Conservation (phyloP, 2,888 invertebrate genomes). For the Penaeus monodon region DNA sequence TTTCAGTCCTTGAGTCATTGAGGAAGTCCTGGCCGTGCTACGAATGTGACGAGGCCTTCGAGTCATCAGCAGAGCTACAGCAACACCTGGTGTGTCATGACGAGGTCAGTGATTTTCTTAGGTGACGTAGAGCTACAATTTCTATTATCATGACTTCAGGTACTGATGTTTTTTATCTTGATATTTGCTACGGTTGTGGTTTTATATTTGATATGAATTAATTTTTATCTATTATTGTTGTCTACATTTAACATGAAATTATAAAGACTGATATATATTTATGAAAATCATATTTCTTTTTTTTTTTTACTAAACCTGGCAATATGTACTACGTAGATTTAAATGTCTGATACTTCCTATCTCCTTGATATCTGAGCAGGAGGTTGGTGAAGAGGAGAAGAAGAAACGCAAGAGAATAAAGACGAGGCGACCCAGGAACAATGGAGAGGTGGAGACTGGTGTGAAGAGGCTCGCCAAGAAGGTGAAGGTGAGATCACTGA, state of each 20-base stretch:
- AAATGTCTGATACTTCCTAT: background rate
- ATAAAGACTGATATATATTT: no score
- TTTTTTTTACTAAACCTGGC: no score
- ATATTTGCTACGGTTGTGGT: no score
- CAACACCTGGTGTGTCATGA: constrained; percentile 54
- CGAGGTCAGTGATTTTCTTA: constrained; percentile 32
- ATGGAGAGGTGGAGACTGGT: constrained; percentile 26
- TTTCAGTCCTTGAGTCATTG: constrained; percentile 42
- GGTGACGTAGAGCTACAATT: no score
- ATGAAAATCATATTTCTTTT: no score
- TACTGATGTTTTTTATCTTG: no score
- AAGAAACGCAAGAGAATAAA: constrained; percentile 36
- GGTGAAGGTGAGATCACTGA: background rate
- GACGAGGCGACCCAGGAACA: constrained; percentile 31
- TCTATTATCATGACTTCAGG: no score
- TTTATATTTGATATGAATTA: no score
- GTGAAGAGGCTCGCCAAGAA: constrained; percentile 1
- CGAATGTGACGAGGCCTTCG: constrained; percentile 55
- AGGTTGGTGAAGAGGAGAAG: constrained; percentile 34
- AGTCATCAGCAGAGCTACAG: constrained; percentile 48
- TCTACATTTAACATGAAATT: no score
- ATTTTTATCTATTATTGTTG: no score
- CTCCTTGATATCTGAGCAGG: constrained; percentile 15
- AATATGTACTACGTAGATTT: no score
- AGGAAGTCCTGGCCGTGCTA: constrained; percentile 56